These are phyloP conservation scores for Falcaria lacertinaria DNA, from an alignment of 2,888 invertebrate genomes.

Conservation along the genomic window DNA sequence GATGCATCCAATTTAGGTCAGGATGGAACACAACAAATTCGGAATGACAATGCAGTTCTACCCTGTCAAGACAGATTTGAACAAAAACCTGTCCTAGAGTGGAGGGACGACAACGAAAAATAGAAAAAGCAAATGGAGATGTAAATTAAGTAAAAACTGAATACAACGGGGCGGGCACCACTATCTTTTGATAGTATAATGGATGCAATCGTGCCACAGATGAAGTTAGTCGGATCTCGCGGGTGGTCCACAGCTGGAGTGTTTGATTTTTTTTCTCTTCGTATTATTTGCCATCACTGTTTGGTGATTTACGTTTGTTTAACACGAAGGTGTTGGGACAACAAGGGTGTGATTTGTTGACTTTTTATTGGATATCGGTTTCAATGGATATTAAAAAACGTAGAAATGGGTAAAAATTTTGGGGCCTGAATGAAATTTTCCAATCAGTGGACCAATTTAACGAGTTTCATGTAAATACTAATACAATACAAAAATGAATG, in stretches of 20 bases:
- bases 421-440: constrained; percentile 3
- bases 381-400: constrained; percentile 32
- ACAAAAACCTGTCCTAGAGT: constrained; percentile 25
- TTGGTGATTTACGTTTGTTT: constrained; percentile 70
- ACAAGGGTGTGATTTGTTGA: constrained; percentile 66
- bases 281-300: constrained; percentile 67
- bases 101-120: constrained; percentile 24
- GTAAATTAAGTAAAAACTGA: constrained; percentile 70
- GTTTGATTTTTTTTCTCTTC: constrained; percentile 65
- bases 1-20: constrained; percentile 55
- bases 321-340: constrained; percentile 69
- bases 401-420: constrained; percentile 22
- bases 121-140: constrained; percentile 36
- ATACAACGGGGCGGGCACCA: constrained; percentile 50
- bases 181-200: constrained; percentile 71
- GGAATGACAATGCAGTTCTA: constrained; percentile 50
- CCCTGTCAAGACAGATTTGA: constrained; percentile 23
- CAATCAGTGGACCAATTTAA: constrained; percentile 1
- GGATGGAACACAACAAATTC: constrained; percentile 45
- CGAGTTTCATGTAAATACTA: background rate
- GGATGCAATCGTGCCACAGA: constrained; percentile 59
- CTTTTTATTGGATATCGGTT: constrained; percentile 60
- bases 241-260: constrained; percentile 69
- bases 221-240: constrained; percentile 51
- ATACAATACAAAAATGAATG: too few species aligned